Evolutionary conservation across 2,113 vertebrate genomes (phyloP).

Genomic region (Lycocorax pyrrhopterus): DNA sequence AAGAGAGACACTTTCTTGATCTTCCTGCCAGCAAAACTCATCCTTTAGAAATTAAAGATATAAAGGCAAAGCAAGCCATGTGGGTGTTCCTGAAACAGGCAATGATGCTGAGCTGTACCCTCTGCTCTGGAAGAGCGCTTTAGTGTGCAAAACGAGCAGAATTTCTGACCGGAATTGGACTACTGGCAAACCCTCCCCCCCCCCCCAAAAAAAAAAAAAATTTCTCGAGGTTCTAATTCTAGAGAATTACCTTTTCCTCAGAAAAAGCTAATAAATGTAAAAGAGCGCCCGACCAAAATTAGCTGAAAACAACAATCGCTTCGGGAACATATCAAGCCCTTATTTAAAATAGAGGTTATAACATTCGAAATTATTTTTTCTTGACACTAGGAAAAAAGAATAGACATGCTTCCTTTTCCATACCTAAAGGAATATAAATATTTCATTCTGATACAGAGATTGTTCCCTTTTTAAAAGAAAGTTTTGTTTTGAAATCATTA

Average conservation of each 20-base stretch:
- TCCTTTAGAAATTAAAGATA: not conserved
- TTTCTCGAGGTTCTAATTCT: not conserved
- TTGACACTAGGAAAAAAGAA: not conserved
- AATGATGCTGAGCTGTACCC: not conserved
- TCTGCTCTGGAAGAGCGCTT: not conserved
- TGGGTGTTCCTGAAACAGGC: not conserved
- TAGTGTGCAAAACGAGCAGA: not conserved
- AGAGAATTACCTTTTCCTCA: not conserved
- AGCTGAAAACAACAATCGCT: not conserved
- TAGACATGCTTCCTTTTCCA: not conserved
- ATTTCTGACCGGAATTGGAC: not conserved
- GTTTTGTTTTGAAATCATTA: not conserved
- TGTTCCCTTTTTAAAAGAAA: not conserved
- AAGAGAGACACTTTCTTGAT: not conserved
- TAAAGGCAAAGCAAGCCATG: not conserved
- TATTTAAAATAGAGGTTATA: not conserved
- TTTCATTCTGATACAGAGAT: not conserved
- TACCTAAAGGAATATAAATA: not conserved
- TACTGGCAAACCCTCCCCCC: too few species aligned
- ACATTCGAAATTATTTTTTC: not conserved
- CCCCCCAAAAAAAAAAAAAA: too few species aligned
- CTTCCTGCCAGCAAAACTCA: not conserved
- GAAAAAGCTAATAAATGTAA: not conserved
- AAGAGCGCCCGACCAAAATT: not conserved
- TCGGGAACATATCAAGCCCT: not conserved